Base-by-base conservation (phyloP, 2,113 vertebrate species). In the Sinosuthora webbiana region DNA sequence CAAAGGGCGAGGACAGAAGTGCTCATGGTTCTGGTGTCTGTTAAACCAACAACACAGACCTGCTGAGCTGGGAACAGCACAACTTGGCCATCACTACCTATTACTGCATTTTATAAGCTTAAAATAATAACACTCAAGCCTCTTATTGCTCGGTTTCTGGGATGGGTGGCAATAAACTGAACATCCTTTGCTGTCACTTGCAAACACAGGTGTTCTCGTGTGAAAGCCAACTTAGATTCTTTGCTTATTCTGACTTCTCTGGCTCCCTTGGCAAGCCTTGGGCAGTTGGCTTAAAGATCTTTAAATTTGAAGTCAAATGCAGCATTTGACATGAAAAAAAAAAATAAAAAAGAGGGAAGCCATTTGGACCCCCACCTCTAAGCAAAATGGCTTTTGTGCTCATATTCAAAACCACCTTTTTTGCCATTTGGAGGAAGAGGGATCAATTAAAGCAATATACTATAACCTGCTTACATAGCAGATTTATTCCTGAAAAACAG, bases 391-490 rank as follows among this genome's bases (percentile, higher is more conserved):
- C 45, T 93, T 83, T 85, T 73, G 31, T 85, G 65, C 71, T 93
- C 19, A 28, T 76, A 77, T 23, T 80, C 52, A 65, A 64, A 91
- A 53, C 35, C 30, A 39, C 74, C 14, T 35, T 50, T 52, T 83
- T 65, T 78, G 44, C 74, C 57, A 69, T 49, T 53, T 59, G 30
- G 52, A 68, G 37, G 73, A 70, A 59, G 30, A 81, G 39, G 45
- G 77, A 55, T 89, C 85, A 71, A 65, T 86, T 95, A 90, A 93
- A 92, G 71, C 80, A 55, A 87, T 73, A 79, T 68, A 68, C 44
- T 27, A 24, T 90, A 93, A 95, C 79, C 45, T 90, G 94, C 96
- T 96, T 94, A 94, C 59, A 33, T 59, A 91, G 94, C 95, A 93
- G 37, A 89, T 93, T 82, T n/a, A 64, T 73, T 81, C 80, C 80